Percentiles rank a stretch among this genome's conserved stretches.
phyloP scores from a whole-genome alignment of 2,888 invertebrate genomes.

The Leptura quadrifasciata region DNA sequence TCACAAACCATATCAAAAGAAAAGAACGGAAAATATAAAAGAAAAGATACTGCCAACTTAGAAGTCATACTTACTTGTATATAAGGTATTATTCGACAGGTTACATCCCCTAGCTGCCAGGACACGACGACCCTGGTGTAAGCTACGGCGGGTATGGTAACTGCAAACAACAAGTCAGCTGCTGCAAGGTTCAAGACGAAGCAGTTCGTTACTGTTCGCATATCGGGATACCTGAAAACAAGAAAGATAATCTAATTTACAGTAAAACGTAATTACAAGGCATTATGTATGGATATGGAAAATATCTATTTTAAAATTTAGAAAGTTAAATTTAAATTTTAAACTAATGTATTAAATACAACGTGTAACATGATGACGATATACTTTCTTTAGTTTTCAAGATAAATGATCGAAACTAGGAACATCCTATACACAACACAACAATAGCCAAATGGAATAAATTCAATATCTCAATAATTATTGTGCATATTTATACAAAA shows the following conservation, averaged over 20 bases:
- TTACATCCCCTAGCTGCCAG: slow-evolving; percentile 75
- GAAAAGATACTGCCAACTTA: no score
- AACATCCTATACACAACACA: no score
- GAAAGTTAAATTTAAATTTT: no score
- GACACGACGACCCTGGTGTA: slow-evolving; percentile 75
- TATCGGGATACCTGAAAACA: slow-evolving; percentile 71
- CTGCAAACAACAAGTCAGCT: slow-evolving; percentile 78
- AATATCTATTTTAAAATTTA: no score
- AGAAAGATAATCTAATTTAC: not conserved
- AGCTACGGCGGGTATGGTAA: slow-evolving; percentile 76
- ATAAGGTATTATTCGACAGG: slow-evolving; percentile 76
- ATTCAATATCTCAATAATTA: no score
- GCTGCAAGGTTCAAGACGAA: slow-evolving; percentile 79
- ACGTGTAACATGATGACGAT: no score
- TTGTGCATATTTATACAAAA: no score
- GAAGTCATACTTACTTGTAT: slow-evolving; percentile 73
- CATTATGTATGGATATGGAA: not conserved
- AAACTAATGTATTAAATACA: no score
- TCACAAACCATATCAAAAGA: not conserved
- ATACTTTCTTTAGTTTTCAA: no score
- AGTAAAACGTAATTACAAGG: not conserved
- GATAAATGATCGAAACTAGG: no score
- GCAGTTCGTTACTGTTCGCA: slow-evolving; percentile 77
- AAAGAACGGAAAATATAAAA: not conserved
- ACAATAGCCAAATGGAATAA: no score